A percentile compares a stretch with the other conserved stretches of the same genome.
These are phyloP conservation scores for Mechanitis mazaeus DNA, from an alignment of 2,888 invertebrate species.

Conservation along the genomic window DNA sequence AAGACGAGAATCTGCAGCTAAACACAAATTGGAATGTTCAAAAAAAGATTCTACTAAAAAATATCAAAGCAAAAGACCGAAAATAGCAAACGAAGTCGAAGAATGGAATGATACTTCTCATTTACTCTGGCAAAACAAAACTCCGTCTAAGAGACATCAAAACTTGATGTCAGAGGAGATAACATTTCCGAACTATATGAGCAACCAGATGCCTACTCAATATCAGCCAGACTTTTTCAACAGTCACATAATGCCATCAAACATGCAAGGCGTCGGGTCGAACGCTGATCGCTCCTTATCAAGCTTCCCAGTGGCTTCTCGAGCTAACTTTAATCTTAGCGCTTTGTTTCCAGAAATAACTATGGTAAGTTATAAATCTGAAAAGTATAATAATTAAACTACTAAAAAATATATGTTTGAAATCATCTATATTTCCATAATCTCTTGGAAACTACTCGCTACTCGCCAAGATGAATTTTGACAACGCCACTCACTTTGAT, in stretches of 20 bases:
- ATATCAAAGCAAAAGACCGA: slow-evolving; percentile 62
- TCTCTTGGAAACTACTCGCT: too few relatives aligned
- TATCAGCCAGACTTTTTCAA: slow-evolving; percentile 68
- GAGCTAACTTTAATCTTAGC: slow-evolving; percentile 87
- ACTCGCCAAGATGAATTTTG: too few relatives aligned
- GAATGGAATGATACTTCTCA: slow-evolving; percentile 64
- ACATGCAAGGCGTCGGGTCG: slow-evolving; percentile 56
- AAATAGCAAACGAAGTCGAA: slow-evolving; percentile 55
- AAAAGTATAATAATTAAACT: background rate
- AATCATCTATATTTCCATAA: too few relatives aligned
- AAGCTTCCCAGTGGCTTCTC: slow-evolving; percentile 61
- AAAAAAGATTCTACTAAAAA: slow-evolving; percentile 68
- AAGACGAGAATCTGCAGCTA: slow-evolving; percentile 59
- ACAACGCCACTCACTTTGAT: too few relatives aligned
- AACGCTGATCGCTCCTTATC: slow-evolving; percentile 56
- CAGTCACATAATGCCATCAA: slow-evolving; percentile 61
- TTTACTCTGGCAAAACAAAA: slow-evolving; percentile 64
- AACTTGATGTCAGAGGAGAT: slow-evolving; percentile 61
- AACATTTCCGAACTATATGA: slow-evolving; percentile 61
- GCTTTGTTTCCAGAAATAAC: slow-evolving; percentile 91
- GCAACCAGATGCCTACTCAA: slow-evolving; percentile 63
- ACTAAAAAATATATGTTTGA: too few relatives aligned
- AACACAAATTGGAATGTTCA: slow-evolving; percentile 70
- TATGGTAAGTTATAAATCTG: slow-evolving; percentile 54
- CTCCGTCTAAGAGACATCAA: slow-evolving; percentile 51